Evolutionary conservation across 2,888 invertebrate genomes (phyloP).

Genomic region (Sussaba pulchella): DNA sequence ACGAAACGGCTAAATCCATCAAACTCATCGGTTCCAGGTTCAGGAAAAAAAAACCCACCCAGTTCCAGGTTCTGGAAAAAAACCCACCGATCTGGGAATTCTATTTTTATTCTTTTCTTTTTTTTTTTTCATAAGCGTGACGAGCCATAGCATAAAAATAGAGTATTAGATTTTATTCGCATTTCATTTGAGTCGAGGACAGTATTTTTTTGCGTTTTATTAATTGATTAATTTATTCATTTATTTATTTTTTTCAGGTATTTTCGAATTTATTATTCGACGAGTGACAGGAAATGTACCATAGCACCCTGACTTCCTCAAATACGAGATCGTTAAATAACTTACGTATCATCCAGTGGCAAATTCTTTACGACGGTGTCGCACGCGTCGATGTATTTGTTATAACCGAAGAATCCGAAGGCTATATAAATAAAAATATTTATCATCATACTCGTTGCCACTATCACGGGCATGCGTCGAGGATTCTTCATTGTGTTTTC

Average conservation of each 20-base stretch:
- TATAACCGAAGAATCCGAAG: conserved; percentile 96
- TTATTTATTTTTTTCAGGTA: not conserved
- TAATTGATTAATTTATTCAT: not conserved
- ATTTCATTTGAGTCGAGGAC: no score
- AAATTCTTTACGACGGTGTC: conserved; percentile 94
- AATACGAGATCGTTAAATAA: not conserved
- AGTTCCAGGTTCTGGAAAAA: no score
- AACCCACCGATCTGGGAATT: no score
- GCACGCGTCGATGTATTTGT: conserved; percentile 91
- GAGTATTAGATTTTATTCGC: no score
- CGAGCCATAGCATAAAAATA: not conserved
- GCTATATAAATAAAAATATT: conserved; percentile 91
- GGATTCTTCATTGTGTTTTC: conserved; percentile 96
- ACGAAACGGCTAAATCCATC: no score
- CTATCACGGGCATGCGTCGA: conserved; percentile 91
- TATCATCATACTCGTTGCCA: conserved; percentile 92
- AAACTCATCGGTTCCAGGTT: no score
- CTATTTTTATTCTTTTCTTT: no score
- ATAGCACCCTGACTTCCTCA: not conserved
- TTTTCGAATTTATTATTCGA: no score
- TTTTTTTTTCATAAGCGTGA: no score
- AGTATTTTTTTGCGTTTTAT: not conserved
- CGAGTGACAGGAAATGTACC: not conserved
- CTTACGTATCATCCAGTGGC: conserved; percentile 89
- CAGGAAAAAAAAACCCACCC: no score